phyloP scores from a whole-genome alignment of 1,140 invertebrate species.

The Stenopsyche tienmushanensis region DNA sequence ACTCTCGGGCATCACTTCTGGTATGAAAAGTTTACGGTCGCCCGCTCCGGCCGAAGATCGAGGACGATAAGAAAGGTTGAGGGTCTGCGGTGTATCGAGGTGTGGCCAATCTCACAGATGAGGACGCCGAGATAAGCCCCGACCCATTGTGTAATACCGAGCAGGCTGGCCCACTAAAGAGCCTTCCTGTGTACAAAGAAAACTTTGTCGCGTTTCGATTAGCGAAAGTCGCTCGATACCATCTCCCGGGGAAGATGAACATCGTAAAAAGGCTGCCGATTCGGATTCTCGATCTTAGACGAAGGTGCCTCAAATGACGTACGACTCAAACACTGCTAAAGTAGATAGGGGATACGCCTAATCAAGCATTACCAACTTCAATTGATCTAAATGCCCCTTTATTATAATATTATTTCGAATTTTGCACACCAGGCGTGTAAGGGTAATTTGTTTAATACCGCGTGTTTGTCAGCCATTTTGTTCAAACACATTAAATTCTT shows the following conservation, averaged over 20 bases:
- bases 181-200: constrained; percentile 4
- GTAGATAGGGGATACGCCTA: background rate
- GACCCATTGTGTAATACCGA: constrained; percentile 10
- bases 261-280: too few relatives aligned
- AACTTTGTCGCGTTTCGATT: background rate
- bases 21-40: background rate
- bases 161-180: constrained; percentile 1
- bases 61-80: background rate
- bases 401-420: background rate
- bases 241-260: too few relatives aligned
- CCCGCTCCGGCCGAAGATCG: background rate
- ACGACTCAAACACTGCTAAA: background rate
- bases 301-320: too few relatives aligned
- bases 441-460: background rate
- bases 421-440: background rate
- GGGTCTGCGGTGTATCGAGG: background rate
- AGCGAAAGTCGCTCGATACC: background rate
- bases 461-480: too few relatives aligned
- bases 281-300: too few relatives aligned
- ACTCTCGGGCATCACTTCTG: background rate
- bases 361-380: background rate
- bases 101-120: constrained; percentile 4
- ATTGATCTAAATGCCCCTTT: background rate
- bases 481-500: background rate
- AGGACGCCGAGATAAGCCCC: background rate